Percentiles rank a stretch among this genome's conserved stretches.
Evolutionary conservation across 2,888 invertebrate genomes (phyloP).

Genomic region (Druceiella hillmani): DNA sequence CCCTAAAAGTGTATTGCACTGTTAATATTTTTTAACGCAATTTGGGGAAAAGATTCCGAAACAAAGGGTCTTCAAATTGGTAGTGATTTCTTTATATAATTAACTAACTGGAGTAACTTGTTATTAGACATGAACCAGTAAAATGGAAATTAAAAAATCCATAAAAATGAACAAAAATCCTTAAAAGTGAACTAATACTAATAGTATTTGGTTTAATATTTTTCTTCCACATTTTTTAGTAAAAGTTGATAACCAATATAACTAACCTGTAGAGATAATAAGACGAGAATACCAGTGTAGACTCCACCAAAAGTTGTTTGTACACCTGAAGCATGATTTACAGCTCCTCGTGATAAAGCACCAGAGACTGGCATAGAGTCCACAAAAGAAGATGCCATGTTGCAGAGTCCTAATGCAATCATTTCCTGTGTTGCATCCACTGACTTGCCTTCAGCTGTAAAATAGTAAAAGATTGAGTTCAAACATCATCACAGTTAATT

Average conservation of each 20-base stretch:
- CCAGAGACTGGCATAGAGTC: slow-evolving; percentile 89
- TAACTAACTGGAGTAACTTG: too few species aligned
- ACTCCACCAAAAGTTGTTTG: slow-evolving; percentile 83
- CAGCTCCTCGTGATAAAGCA: slow-evolving; percentile 84
- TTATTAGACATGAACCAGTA: too few species aligned
- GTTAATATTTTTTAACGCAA: too few species aligned
- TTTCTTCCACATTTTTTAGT: too few species aligned
- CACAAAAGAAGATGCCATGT: slow-evolving; percentile 81
- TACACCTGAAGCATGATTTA: slow-evolving; percentile 91
- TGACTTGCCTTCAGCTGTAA: slow-evolving; percentile 64
- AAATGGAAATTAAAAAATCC: background rate
- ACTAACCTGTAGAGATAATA: slow-evolving; percentile 43
- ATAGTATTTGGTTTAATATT: too few species aligned
- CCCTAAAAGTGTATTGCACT: too few species aligned
- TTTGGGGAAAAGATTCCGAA: too few species aligned
- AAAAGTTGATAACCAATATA: too few species aligned
- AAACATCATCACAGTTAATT: slow-evolving; percentile 6
- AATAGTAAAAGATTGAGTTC: too few species aligned
- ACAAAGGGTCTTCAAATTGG: too few species aligned
- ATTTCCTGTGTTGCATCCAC: slow-evolving; percentile 91
- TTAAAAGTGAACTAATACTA: too few species aligned
- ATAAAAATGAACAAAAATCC: background rate
- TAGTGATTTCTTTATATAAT: too few species aligned
- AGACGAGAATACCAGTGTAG: slow-evolving; percentile 62
- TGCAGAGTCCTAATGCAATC: slow-evolving; percentile 80